Evolutionary conservation across 2,888 invertebrate species (phyloP), one percentile per base, ranked within the genome.

Genomic region (Archaeoteleia sp.): DNA sequence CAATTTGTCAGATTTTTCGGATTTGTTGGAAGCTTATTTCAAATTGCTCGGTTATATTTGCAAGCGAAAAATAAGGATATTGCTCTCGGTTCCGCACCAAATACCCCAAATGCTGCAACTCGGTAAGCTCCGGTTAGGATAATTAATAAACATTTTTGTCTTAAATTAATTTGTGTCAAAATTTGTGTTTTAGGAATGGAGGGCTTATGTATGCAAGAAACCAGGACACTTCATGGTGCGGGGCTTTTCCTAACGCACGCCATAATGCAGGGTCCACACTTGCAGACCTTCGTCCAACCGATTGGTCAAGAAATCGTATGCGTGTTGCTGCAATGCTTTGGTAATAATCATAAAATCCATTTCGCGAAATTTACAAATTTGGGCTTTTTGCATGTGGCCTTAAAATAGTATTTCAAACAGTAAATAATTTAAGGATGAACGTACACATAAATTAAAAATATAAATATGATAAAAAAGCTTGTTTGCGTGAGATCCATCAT

Each of bases 21-120:
- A 93, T 78, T 87, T 94, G 13, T 86, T 93, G 32, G 93, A 93
- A 76, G 90, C 88, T 1, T 91, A 93, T 76, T 91, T 93, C 82
- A 78, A 86, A 1, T 83, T 92, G 67, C 85, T 93, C 13, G 87
- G 89, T 2, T 89, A 90, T 54, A 82, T 93, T 60, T 87, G 90
- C 43, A 93, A 91, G 85, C 93, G 92, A 81, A 88, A 88, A 63
- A 72, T 70, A n/a, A 79, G 76, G 54, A 76, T 86, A 73, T 80
- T 86, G 42, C 81, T 85, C 57, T 84, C 78, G 39, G 74, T 81
- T 3, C 80, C 87, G 7, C 85, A 85, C 37, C 83, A 86, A 57
- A 78, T 85, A 32, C 79, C 79, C 15, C 81, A 85, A 53, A 86
- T 87, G 74, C 75, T 83, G 72, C 86, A 80, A 72, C 88, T 88